Evolutionary conservation across 2,113 vertebrate species (phyloP).

Genomic region (Charadrius vociferus): DNA sequence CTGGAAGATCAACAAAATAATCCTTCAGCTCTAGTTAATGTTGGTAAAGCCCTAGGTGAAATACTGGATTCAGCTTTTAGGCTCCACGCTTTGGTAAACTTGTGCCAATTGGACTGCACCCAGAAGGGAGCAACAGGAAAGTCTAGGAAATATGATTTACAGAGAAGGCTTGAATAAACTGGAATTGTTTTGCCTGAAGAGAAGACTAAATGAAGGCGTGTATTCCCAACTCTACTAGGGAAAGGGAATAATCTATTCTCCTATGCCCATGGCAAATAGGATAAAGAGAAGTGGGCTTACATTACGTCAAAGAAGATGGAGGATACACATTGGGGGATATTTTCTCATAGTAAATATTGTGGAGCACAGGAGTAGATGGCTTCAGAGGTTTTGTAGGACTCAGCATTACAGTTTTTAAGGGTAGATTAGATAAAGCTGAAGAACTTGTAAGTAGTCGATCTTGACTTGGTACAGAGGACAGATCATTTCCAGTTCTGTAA

Average conservation of each 20-base stretch:
- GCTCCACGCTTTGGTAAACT: neutral
- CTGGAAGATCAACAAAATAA: neutral
- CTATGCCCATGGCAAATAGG: neutral
- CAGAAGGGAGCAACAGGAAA: neutral
- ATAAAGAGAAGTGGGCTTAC: neutral
- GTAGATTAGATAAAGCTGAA: neutral
- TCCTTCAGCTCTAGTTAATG: neutral
- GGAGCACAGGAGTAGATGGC: neutral
- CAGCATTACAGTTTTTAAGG: neutral
- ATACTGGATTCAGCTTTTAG: neutral
- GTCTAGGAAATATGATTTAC: neutral
- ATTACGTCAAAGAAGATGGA: neutral
- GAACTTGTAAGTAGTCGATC: neutral
- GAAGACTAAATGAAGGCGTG: neutral
- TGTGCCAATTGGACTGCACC: neutral
- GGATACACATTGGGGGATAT: neutral
- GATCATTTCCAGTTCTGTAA: neutral
- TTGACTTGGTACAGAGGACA: neutral
- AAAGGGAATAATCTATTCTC: neutral
- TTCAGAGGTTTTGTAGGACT: neutral
- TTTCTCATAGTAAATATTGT: neutral
- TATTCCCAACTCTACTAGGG: neutral
- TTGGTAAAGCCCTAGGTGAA: neutral
- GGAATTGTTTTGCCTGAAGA: conserved; percentile 3
- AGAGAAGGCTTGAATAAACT: neutral